Evolutionary conservation across 1,140 invertebrate genomes (phyloP).

Genomic region (Leptinotarsa defecta): DNA sequence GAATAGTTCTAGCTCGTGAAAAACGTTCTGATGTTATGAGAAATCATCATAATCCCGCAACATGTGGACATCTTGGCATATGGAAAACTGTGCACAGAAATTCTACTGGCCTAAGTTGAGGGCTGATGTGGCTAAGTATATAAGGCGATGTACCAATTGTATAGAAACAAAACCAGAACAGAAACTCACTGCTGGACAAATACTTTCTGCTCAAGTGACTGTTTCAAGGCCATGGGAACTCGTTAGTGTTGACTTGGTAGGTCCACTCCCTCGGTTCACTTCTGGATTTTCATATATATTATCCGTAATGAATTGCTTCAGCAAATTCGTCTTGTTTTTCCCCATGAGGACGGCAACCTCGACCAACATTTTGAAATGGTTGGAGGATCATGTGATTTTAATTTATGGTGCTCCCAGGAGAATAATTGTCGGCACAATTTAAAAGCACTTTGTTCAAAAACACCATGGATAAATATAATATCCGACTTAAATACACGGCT

Average conservation of each 20-base stretch:
- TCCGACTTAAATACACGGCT: neutral
- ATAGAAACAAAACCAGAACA: neutral
- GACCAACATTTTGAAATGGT: too few relatives aligned
- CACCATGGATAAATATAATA: constrained; percentile 14
- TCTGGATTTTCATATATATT: constrained; percentile 29
- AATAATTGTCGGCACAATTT: constrained; percentile 16
- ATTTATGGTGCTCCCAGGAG: constrained; percentile 29
- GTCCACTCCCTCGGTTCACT: constrained; percentile 28
- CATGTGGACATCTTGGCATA: neutral
- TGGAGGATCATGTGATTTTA: constrained; percentile 36
- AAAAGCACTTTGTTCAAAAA: constrained; percentile 12
- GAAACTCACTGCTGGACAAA: neutral
- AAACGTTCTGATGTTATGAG: neutral
- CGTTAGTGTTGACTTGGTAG: constrained; percentile 28
- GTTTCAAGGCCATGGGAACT: constrained; percentile 23
- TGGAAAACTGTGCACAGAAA: neutral
- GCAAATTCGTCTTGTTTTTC: constrained; percentile 31
- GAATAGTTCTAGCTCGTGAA: neutral
- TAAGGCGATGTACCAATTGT: neutral
- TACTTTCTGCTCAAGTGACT: neutral
- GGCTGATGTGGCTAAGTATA: neutral
- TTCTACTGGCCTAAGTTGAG: neutral
- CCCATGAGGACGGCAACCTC: constrained; percentile 28
- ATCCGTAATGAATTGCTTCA: constrained; percentile 29
- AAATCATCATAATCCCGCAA: neutral